These are phyloP conservation scores for Cirrhinus molitorella DNA, from an alignment of 2,797 vertebrate genomes.

Conservation along the genomic window DNA sequence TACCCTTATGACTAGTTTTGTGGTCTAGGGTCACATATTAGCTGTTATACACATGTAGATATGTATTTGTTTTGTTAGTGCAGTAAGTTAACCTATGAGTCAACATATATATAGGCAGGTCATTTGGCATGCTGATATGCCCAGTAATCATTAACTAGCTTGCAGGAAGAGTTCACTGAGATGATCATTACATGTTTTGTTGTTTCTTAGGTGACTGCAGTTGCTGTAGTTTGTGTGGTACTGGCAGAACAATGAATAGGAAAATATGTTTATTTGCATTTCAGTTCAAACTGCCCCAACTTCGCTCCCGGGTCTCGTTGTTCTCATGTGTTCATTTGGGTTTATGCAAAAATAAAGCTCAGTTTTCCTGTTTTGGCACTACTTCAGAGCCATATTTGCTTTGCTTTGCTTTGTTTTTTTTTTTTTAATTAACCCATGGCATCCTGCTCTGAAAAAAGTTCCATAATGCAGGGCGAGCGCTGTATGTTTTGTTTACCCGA, in stretches of 20 bases:
- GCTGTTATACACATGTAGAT: not conserved
- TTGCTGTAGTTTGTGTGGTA: conserved; percentile 24
- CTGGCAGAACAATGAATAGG: conserved; percentile 24
- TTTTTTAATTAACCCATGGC: conserved; percentile 12
- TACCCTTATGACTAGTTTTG: too few species aligned
- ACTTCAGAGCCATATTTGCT: not conserved
- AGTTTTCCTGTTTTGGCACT: not conserved
- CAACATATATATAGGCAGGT: not conserved
- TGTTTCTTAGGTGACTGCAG: conserved; percentile 28
- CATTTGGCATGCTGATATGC: not conserved
- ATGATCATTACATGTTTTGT: not conserved
- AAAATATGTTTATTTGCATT: conserved; percentile 49
- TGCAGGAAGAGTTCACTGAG: not conserved
- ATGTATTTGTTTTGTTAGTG: not conserved
- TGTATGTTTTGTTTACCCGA: conserved; percentile 58
- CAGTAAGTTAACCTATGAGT: not conserved
- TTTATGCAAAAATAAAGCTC: conserved; percentile 48
- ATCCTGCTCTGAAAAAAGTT: conserved; percentile 9
- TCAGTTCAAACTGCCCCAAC: conserved; percentile 38
- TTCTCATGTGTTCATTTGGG: conserved; percentile 30
- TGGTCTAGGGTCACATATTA: not conserved
- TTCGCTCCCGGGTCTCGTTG: not conserved
- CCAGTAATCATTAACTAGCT: not conserved
- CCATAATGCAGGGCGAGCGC: conserved; percentile 1
- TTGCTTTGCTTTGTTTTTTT: conserved; percentile 8